Conservation (phyloP, 2,888 invertebrate genomes). For the Geotrupes spiniger region DNA sequence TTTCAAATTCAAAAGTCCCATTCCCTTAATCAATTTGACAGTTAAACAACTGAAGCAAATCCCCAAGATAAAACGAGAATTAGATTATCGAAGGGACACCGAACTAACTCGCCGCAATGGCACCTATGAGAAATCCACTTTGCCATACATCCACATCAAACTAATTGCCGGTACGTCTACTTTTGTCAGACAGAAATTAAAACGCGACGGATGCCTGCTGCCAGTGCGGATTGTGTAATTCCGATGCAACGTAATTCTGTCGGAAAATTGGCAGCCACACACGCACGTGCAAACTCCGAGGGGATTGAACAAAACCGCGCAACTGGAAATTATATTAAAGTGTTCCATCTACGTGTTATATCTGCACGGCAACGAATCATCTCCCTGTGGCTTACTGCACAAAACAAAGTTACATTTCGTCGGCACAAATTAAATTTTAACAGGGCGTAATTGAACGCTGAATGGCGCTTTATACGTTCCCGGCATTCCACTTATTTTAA, state of each 20-base stretch:
- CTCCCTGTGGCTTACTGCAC: conserved; percentile 44
- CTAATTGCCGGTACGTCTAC: conserved; percentile 30
- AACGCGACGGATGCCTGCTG: conserved; percentile 3
- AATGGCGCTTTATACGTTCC: conserved; percentile 46
- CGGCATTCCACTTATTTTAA: conserved; percentile 48
- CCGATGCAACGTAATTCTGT: conserved; percentile 42
- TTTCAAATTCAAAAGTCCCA: too few species aligned
- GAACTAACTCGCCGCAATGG: conserved; percentile 38
- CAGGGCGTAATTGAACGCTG: conserved; percentile 50
- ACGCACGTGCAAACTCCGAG: conserved; percentile 46
- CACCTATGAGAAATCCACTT: conserved; percentile 41
- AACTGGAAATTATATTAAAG: conserved; percentile 49
- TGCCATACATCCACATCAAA: conserved; percentile 39
- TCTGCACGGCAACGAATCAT: conserved; percentile 33
- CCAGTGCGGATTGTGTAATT: conserved; percentile 26
- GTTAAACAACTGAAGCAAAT: too few species aligned
- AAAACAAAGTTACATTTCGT: conserved; percentile 51
- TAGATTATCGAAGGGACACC: conserved; percentile 45
- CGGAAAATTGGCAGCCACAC: conserved; percentile 43
- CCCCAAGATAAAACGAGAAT: conserved; percentile 44
- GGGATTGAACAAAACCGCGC: conserved; percentile 48
- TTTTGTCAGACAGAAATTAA: conserved; percentile 8
- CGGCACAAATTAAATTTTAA: conserved; percentile 50
- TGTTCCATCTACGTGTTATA: conserved; percentile 35
- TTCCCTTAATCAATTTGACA: too few species aligned